phyloP scores from a whole-genome alignment of 1,140 invertebrate genomes.

The Euura saliciscinereae region DNA sequence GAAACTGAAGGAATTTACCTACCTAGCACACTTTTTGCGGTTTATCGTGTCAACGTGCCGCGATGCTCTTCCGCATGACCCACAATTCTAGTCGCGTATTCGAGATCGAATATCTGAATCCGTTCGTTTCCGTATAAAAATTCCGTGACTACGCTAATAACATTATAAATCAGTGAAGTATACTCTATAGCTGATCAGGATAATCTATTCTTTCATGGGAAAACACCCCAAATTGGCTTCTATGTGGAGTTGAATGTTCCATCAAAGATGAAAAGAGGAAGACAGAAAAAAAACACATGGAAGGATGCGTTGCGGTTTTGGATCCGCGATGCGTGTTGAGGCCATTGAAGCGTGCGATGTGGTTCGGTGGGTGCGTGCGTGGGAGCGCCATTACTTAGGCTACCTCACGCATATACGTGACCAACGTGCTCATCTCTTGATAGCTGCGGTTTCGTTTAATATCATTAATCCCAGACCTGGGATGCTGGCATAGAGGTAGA shows the following conservation, averaged over 20 bases:
- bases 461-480: background rate
- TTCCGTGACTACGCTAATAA: too few relatives aligned
- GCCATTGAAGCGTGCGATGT: background rate
- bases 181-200: too few relatives aligned
- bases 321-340: background rate
- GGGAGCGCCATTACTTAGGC: background rate
- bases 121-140: background rate
- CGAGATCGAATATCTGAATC: background rate
- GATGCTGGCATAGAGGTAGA: background rate
- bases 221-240: too few relatives aligned
- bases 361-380: background rate
- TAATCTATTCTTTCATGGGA: too few relatives aligned
- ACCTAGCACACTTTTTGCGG: background rate
- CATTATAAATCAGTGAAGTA: too few relatives aligned
- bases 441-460: background rate
- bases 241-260: too few relatives aligned
- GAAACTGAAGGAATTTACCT: background rate
- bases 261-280: too few relatives aligned
- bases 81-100: background rate
- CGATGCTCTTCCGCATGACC: background rate
- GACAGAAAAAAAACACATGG: background rate
- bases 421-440: background rate
- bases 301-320: background rate
- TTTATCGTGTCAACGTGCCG: background rate
- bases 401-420: constrained; percentile 4